Base-by-base conservation (phyloP, 2,888 invertebrate genomes). In the Pseudeuparius sepicola region DNA sequence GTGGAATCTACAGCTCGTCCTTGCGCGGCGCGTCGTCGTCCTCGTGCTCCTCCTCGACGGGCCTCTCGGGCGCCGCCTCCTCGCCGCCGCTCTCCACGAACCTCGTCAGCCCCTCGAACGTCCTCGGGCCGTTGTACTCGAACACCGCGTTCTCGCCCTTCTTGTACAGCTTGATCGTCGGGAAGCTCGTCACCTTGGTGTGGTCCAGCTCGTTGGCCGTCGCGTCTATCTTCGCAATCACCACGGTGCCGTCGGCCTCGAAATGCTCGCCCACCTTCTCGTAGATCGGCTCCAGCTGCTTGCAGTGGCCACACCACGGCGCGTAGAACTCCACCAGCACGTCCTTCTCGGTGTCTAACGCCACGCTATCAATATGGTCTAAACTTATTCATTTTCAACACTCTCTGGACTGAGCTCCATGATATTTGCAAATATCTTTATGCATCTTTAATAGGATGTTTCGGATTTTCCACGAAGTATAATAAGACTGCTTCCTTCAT, bases 281-380 rank as follows among this genome's bases (percentile, higher is more conserved):
- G 70, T 92, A 98, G 65, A 96, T 94, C 14, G 98, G 98, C 35
- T 73, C 87, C 55, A 98, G 71, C 63, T 96, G 90, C 61, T 97
- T 96, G 78, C 97, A 98, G 64, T 98, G 97, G 41, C 93, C 94
- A 66, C 88, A 89, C 97, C 97, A 97, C 41, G 97, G 96, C 34
- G 96, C 96, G 66, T 96, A 98, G 72, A 98, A 99, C 70, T 98
- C 97, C 45, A 99, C 96, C 39, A 99, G 75, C 31, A 97, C 98
- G 55, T 81, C 79, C 71, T 96, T 97, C 48, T 65, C 70, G 52
- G 73, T 72, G 63, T 97, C 84, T 46, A 85, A 74, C 31, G 79
- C 98, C 48, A 99, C 84, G 48, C 83, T 80, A 52, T 90, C 88
- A 63, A 98, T 99, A 73, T 98, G 99, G 60, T 79, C n/a, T n/a